Evolutionary conservation across 2,113 vertebrate genomes (phyloP), one percentile per base, ranked within the genome.

Genomic region (Oreotrochilus melanogaster): DNA sequence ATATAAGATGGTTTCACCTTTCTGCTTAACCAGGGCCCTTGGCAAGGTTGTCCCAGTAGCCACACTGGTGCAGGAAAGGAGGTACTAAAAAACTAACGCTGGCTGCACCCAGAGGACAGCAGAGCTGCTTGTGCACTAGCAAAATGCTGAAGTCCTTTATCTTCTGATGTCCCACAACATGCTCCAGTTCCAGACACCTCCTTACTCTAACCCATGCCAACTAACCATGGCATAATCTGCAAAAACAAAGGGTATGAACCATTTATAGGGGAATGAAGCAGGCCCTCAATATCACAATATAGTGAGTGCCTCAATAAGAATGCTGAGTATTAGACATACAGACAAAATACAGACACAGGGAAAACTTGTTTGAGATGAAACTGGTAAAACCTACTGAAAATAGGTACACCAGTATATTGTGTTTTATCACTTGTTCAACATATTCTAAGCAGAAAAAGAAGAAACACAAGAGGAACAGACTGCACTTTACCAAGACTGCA

Each of bases 191-290:
- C 61, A n/a, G 23, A 35, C 54, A 35, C 33, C 37, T 78, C 8
- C 62, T 71, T 18, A 3, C 47, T 39, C 14, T 14, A 31, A 43
- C 16, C 25, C 19, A 3, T 73, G 37, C 70, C 78, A 64, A 4
- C 37, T 27, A 73, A 58, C 33, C 18, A 14, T 35, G 53, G 27
- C 0, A 0, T 17, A 30, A n/a, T 24, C 28, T 1, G 2, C 62
- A 31, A 80, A 89, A 54, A 11, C 1, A 65, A 31, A 58, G 23
- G 50, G 25, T 19, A 45, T 45, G 42, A 50, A 62, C 7, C 42
- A 24, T 60, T 66, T 0, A 21, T 47, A 5, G 14, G 14, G 14
- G 10, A 25, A 4, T 39, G 7, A 79, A 17, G 45, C 64, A 76
- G 18, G 27, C 17, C 50, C 47, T 71, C 47, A 50, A 2, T 16